phyloP scores from a whole-genome alignment of 2,888 invertebrate genomes.

The Mactromeris polynyma region DNA sequence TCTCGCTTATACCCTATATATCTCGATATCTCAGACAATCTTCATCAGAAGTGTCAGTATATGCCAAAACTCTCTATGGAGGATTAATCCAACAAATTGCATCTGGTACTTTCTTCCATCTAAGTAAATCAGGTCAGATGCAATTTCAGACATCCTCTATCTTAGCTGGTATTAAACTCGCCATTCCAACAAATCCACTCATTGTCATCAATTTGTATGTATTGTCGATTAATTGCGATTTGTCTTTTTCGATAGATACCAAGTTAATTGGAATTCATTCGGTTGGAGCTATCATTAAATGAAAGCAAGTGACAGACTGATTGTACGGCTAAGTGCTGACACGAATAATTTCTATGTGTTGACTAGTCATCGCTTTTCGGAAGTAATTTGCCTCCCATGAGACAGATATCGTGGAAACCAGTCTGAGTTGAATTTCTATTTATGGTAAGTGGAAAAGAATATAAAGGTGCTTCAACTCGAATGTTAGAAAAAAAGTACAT shows the following conservation, averaged over 20 bases:
- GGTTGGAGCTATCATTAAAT: not conserved
- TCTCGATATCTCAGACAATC: not conserved
- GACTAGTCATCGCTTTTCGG: not conserved
- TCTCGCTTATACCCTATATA: not conserved
- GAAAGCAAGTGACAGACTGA: not conserved
- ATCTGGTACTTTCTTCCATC: not conserved
- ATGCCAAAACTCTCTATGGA: not conserved
- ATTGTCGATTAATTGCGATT: not conserved
- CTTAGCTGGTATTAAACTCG: not conserved
- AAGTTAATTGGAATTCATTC: not conserved
- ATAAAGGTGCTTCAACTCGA: not conserved
- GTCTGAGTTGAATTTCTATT: not conserved
- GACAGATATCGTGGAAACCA: not conserved
- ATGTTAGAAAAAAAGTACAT: not conserved
- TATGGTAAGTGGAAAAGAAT: not conserved
- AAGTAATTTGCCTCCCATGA: not conserved
- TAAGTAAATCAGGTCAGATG: not conserved
- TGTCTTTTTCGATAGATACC: not conserved
- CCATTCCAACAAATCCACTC: not conserved
- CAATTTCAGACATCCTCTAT: not conserved
- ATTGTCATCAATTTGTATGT: conserved; percentile 6
- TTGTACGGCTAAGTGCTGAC: not conserved
- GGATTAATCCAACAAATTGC: not conserved
- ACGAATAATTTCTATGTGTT: not conserved
- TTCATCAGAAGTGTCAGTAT: not conserved